Evolutionary conservation across 2,888 invertebrate genomes (phyloP).

Genomic region (Torymus tubicola): DNA sequence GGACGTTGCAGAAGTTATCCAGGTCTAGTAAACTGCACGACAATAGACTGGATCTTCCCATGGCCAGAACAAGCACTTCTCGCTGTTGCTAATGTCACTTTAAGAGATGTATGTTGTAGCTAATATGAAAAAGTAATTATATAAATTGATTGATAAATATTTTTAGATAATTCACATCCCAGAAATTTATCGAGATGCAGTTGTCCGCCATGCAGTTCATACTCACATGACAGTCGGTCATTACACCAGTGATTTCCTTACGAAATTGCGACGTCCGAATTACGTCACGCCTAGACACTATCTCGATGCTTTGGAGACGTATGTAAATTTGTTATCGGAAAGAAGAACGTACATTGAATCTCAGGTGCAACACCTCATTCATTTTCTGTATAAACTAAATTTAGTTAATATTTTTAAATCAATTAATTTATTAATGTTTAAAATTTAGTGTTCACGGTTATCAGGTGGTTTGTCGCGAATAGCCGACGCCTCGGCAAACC

Average conservation of each 20-base stretch:
- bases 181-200: slow-evolving; percentile 81
- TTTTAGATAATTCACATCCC: slow-evolving; percentile 82
- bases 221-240: slow-evolving; percentile 87
- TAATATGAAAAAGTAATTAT: slow-evolving; percentile 5
- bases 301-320: slow-evolving; percentile 90
- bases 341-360: slow-evolving; percentile 78
- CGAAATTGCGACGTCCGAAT: slow-evolving; percentile 87
- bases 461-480: slow-evolving; percentile 83
- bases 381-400: background rate
- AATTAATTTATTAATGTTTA: background rate
- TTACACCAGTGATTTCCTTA: slow-evolving; percentile 85
- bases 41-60: slow-evolving; percentile 95
- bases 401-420: too few relatives aligned
- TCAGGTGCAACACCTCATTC: slow-evolving; percentile 65
- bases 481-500: slow-evolving; percentile 89
- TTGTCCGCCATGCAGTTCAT: slow-evolving; percentile 91
- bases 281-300: slow-evolving; percentile 96
- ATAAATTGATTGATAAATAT: background rate
- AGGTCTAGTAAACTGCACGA: slow-evolving; percentile 93
- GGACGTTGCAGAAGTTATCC: slow-evolving; percentile 94
- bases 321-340: slow-evolving; percentile 86
- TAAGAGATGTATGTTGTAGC: slow-evolving; percentile 82
- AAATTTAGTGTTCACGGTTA: slow-evolving; percentile 68
- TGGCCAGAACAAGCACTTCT: slow-evolving; percentile 94
- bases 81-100: slow-evolving; percentile 90